These are phyloP conservation scores for Phainopepla nitens DNA, from an alignment of 2,113 vertebrate species.

Conservation along the genomic window DNA sequence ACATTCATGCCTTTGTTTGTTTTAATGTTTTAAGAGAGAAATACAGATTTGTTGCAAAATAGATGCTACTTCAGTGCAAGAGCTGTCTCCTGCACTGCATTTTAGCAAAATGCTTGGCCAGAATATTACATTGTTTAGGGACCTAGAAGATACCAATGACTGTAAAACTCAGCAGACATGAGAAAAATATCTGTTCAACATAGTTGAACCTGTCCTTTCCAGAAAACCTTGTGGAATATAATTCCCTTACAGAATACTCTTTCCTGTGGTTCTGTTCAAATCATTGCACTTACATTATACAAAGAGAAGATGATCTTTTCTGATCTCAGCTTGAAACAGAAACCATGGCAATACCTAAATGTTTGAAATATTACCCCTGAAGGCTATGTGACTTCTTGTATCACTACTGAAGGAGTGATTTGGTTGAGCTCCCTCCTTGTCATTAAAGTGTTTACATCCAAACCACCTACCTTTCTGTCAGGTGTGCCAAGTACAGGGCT, in stretches of 20 bases:
- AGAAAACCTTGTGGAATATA: neutral
- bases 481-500: neutral
- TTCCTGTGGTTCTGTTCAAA: neutral
- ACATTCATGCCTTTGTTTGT: neutral
- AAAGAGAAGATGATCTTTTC: neutral
- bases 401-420: neutral
- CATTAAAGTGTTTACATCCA: neutral
- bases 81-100: neutral
- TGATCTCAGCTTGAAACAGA: neutral
- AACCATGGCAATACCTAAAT: neutral
- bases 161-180: neutral
- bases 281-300: neutral
- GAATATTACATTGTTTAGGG: neutral
- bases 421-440: neutral
- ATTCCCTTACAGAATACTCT: neutral
- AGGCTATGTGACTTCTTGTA: neutral
- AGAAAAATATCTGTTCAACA: neutral
- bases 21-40: neutral
- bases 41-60: neutral
- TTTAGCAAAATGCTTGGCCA: neutral
- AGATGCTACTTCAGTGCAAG: neutral
- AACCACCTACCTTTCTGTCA: neutral
- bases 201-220: neutral
- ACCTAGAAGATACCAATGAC: neutral
- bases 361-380: neutral